Evolutionary conservation across 2,113 vertebrate genomes (phyloP).

Genomic region (Crotophaga sulcirostris): DNA sequence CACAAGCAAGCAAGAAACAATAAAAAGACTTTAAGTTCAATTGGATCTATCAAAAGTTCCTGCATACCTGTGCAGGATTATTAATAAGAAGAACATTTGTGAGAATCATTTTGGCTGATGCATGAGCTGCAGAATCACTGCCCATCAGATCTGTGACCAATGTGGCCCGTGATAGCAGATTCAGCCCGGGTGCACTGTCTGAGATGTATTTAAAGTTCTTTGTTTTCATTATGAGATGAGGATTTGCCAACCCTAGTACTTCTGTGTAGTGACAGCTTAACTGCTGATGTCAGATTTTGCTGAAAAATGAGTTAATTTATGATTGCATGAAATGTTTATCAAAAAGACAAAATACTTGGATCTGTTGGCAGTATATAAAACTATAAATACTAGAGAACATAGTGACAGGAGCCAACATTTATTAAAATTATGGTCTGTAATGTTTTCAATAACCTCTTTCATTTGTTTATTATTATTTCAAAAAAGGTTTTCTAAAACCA

Average conservation of each 20-base stretch:
- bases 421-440: constrained; percentile 60
- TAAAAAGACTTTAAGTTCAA: neutral
- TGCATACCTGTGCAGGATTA: neutral
- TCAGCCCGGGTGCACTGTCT: neutral
- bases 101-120: neutral
- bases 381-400: constrained; percentile 55
- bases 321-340: constrained; percentile 60
- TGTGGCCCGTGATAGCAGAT: neutral
- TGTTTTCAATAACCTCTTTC: constrained; percentile 49
- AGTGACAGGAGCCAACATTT: constrained; percentile 51
- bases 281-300: constrained; percentile 58
- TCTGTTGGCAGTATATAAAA: constrained; percentile 62
- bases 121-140: neutral
- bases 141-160: neutral
- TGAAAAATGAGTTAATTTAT: constrained; percentile 71
- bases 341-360: constrained; percentile 59
- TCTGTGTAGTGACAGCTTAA: constrained; percentile 55
- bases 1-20: neutral
- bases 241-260: constrained; percentile 25
- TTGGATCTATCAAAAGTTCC: neutral
- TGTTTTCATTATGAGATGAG: constrained; percentile 39
- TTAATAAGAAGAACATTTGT: neutral
- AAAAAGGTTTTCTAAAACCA: neutral
- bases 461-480: constrained; percentile 15
- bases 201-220: constrained; percentile 8